Base-by-base conservation (phyloP, 1,140 invertebrate species). In the Heliconius eleuchia region DNA sequence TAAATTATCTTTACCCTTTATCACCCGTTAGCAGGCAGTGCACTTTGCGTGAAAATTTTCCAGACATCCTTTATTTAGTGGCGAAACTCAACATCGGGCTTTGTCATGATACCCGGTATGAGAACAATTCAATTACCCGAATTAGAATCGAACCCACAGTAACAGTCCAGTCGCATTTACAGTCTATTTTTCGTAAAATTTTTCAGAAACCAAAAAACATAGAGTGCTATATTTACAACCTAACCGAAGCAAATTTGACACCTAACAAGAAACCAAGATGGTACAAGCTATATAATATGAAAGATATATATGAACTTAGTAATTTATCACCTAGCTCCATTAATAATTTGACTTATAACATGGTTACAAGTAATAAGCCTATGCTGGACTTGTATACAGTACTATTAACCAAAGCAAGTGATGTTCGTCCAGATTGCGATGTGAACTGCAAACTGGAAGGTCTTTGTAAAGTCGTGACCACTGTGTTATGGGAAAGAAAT, bases 161-260 rank as follows among this genome's bases (percentile, higher is more conserved):
- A 6, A 34, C 34, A 1, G 39, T 34, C 5, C 39, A 42, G 39
- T 42, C 39, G 9, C 39, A 46, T 46, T 46, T 46, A 46, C 42
- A 46, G 3, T 3, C 11, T 16, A 46, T 52, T 52, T 19, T 19
- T 52, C 6, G 16, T 13, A 18, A 70, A 83, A 16, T 4, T 4
- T 92, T 94, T 27, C 88, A 97, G 97, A 94, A 94, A 83, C 95
- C 98, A 1, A 82, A 96, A 50, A 96, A 98, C 86, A 96, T 96
- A 70, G 94, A 96, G 6, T 97, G 96, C 19, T 98, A 96, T 93
- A 96, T 96, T 2, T 96, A 97, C 84, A 97, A 98, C 90, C 85
- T 98, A 1, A 97, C 97, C 0, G 93, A 96, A 89, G 97, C 97
- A 0, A 98, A 98, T 88, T 79, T 95, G 23, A 88, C 89, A 2